Conservation (phyloP, 2,113 vertebrate genomes). For the Dasypus novemcinctus region DNA sequence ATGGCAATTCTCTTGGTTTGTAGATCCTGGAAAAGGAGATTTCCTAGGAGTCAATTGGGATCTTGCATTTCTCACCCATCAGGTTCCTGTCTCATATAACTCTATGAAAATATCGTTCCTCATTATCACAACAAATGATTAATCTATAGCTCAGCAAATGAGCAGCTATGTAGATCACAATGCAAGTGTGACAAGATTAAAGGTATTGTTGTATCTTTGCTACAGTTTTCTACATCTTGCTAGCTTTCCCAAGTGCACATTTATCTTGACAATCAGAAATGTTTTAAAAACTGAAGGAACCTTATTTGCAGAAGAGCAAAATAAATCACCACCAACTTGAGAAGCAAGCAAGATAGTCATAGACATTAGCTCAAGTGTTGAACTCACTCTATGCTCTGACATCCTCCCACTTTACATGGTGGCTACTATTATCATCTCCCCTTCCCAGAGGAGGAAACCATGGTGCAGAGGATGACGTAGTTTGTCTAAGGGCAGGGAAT, state of each 20-base stretch:
- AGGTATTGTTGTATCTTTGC: neutral
- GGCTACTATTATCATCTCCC: neutral
- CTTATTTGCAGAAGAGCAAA: neutral
- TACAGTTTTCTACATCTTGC: neutral
- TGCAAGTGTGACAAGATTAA: neutral
- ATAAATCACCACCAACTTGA: neutral
- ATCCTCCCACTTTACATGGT: neutral
- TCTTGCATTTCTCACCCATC: neutral
- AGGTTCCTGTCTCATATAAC: neutral
- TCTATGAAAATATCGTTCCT: conserved; percentile 14
- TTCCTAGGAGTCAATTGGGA: neutral
- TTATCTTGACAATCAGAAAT: conserved; percentile 8
- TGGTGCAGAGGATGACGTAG: neutral
- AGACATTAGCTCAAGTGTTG: neutral
- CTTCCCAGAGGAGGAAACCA: neutral
- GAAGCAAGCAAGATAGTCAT: neutral
- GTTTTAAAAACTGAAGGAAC: neutral
- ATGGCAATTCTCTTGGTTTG: neutral
- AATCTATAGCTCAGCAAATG: neutral
- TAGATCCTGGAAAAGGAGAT: neutral
- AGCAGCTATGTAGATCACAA: neutral
- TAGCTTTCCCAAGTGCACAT: neutral
- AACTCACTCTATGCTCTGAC: accelerated
- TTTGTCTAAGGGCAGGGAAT: neutral
- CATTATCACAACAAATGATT: neutral